These are phyloP conservation scores for Myotis findleyi DNA, from an alignment of 2,797 vertebrate species.

Conservation along the genomic window DNA sequence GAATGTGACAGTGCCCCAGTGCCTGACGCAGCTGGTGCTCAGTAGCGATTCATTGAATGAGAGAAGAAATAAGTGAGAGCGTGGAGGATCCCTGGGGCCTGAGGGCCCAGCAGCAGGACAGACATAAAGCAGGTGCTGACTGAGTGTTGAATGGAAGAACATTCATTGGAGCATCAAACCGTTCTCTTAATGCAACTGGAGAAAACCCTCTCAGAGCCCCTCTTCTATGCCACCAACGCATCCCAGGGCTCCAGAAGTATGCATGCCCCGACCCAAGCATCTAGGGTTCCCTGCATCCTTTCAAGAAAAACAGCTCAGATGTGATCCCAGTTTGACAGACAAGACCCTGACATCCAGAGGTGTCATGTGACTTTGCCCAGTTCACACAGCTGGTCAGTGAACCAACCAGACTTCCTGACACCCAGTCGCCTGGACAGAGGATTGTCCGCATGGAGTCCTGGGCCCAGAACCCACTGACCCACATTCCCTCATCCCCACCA, in stretches of 20 bases:
- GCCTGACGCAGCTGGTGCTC: neutral
- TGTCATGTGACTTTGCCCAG: neutral
- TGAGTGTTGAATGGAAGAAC: neutral
- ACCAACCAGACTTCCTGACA: neutral
- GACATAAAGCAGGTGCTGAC: neutral
- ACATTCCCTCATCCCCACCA: slow-evolving; percentile 78
- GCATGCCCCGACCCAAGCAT: too few species aligned
- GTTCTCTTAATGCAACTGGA: neutral
- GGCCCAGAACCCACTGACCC: neutral
- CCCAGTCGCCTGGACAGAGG: neutral
- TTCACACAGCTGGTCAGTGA: neutral
- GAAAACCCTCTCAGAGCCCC: too few species aligned
- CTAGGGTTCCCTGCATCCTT: neutral
- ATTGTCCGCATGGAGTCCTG: neutral
- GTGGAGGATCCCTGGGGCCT: neutral
- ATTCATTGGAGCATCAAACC: neutral
- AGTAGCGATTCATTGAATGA: neutral
- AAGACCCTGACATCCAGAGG: neutral
- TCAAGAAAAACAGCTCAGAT: neutral
- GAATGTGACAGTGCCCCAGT: neutral
- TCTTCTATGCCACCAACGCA: neutral
- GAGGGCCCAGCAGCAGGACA: neutral
- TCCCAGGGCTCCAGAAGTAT: neutral
- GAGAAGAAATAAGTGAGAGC: too few species aligned
- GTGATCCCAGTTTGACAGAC: neutral